phyloP scores from a whole-genome alignment of 2,797 vertebrate species.

The Pterois miles region DNA sequence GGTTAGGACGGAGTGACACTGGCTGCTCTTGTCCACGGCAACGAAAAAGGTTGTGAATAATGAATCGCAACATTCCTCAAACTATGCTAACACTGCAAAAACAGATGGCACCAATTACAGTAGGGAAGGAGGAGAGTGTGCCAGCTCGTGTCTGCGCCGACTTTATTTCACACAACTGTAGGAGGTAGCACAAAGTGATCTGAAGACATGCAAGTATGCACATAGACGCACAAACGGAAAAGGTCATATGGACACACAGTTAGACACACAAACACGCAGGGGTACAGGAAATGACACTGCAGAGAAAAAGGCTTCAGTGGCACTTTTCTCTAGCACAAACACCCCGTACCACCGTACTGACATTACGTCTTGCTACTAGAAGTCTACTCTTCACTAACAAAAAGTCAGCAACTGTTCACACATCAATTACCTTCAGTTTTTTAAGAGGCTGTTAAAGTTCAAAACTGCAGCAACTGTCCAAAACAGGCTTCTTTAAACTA shows the following conservation, averaged over 20 bases:
- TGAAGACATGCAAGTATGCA: slow-evolving; percentile 6
- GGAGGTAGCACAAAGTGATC: slow-evolving; percentile 19
- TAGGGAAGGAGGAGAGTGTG: slow-evolving; percentile 40
- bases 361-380: background rate
- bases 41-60: slow-evolving; percentile 54
- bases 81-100: slow-evolving; percentile 60
- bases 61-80: slow-evolving; percentile 64
- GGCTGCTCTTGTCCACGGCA: slow-evolving; percentile 50
- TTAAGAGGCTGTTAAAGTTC: background rate
- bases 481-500: background rate
- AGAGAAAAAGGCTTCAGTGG: slow-evolving; percentile 35
- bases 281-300: slow-evolving; percentile 61
- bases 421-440: background rate
- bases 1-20: slow-evolving; percentile 35
- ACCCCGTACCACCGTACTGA: slow-evolving; percentile 1
- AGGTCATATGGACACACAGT: slow-evolving; percentile 42
- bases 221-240: slow-evolving; percentile 12
- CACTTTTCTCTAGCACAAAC: slow-evolving; percentile 44
- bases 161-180: slow-evolving; percentile 35
- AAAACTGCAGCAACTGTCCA: slow-evolving; percentile 5
- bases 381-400: background rate
- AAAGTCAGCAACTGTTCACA: slow-evolving; percentile 13
- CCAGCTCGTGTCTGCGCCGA: background rate
- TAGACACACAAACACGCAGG: slow-evolving; percentile 30
- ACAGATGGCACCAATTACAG: slow-evolving; percentile 80